Conservation (phyloP, 2,797 vertebrate genomes). For the Florisuga fusca region DNA sequence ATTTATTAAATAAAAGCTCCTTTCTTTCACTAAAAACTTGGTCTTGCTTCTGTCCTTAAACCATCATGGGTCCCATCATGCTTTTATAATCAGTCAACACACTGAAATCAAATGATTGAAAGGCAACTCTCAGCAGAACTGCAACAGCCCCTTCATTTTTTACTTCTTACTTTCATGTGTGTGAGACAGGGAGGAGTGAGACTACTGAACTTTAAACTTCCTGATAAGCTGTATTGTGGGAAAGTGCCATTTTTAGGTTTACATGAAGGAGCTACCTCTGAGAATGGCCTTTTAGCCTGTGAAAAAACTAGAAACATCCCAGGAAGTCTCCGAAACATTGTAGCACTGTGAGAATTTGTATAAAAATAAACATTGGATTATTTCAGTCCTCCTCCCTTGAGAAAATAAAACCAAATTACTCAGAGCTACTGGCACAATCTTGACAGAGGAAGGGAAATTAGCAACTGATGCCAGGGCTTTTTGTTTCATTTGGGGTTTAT, state of each 20-base stretch:
- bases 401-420: constrained; percentile 81
- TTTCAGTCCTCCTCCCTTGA: constrained; percentile 80
- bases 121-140: constrained; percentile 47
- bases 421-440: constrained; percentile 78
- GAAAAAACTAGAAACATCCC: constrained; percentile 85
- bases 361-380: constrained; percentile 90
- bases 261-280: constrained; percentile 88
- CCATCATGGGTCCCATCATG: not conserved
- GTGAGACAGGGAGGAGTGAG: constrained; percentile 63
- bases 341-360: constrained; percentile 85
- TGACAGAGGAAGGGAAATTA: constrained; percentile 84
- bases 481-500: not conserved
- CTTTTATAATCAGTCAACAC: not conserved
- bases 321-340: constrained; percentile 83
- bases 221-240: constrained; percentile 85
- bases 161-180: constrained; percentile 64
- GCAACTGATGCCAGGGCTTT: constrained; percentile 73
- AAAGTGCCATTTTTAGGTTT: constrained; percentile 89
- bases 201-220: constrained; percentile 82
- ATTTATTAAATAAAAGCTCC: not conserved
- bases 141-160: constrained; percentile 70
- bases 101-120: constrained; percentile 19
- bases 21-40: not conserved
- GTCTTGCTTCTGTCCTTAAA: not conserved
- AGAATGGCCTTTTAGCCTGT: constrained; percentile 84